phyloP scores from a whole-genome alignment of 2,113 vertebrate genomes.

The Albula goreensis region DNA sequence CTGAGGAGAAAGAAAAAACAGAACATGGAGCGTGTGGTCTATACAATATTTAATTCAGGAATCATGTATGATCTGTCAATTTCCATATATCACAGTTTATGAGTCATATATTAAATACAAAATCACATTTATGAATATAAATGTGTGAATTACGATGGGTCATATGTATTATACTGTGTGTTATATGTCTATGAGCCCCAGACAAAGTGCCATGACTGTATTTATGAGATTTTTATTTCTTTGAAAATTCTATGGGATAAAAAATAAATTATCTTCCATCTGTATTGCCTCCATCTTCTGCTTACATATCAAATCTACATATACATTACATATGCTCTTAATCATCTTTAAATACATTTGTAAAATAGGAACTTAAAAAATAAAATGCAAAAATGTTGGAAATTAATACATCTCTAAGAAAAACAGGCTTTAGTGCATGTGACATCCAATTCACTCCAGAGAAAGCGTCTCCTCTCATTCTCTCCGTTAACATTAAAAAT shows the following conservation, averaged over 20 bases:
- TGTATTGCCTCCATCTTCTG: not conserved
- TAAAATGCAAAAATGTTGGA: constrained; percentile 5
- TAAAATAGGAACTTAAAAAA: constrained; percentile 4
- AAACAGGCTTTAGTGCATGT: not conserved
- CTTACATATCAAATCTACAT: not conserved
- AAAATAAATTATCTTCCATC: constrained; percentile 18
- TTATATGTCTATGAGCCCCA: constrained; percentile 62
- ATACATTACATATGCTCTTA: not conserved
- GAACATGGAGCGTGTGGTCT: constrained; percentile 68
- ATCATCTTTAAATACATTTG: not conserved
- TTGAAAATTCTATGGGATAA: constrained; percentile 51
- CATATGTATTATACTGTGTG: constrained; percentile 59
- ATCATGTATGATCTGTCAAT: constrained; percentile 76
- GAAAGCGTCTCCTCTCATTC: not conserved
- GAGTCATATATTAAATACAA: constrained; percentile 76
- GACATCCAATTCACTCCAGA: not conserved
- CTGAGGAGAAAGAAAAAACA: constrained; percentile 44
- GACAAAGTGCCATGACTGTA: constrained; percentile 57
- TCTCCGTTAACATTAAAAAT: not conserved
- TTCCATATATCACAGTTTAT: constrained; percentile 74
- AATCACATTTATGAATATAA: constrained; percentile 73
- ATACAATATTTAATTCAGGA: constrained; percentile 73
- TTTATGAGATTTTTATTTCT: constrained; percentile 66
- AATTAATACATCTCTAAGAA: not conserved
- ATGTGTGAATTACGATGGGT: constrained; percentile 66